These are phyloP conservation scores for Sisyra nigra DNA, from an alignment of 2,888 invertebrate genomes.

Conservation along the genomic window DNA sequence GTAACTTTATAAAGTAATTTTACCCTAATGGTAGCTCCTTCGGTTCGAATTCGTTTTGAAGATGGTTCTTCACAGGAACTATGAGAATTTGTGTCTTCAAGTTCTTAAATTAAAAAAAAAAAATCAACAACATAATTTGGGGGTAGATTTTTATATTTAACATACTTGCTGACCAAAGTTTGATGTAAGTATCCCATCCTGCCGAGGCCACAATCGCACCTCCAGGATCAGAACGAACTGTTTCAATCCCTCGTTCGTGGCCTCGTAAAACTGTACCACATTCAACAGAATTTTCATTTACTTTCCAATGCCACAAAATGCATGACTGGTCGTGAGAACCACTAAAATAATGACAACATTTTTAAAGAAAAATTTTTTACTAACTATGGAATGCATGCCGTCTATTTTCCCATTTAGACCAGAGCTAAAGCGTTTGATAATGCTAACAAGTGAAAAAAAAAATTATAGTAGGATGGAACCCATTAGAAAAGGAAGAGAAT, in stretches of 20 bases:
- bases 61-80: slow-evolving; percentile 35
- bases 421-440: no score
- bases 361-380: no score
- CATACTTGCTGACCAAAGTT: slow-evolving; percentile 75
- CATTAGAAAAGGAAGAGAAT: no score
- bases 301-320: slow-evolving; percentile 79
- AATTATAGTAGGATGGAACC: no score
- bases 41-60: slow-evolving; percentile 41
- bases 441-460: no score
- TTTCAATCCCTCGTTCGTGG: slow-evolving; percentile 85
- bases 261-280: slow-evolving; percentile 73
- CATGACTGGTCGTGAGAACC: slow-evolving; percentile 87
- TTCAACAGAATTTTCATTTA: slow-evolving; percentile 53
- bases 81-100: slow-evolving; percentile 24
- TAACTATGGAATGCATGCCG: no score
- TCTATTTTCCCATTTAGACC: no score
- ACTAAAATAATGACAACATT: slow-evolving; percentile 28
- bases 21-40: slow-evolving; percentile 40
- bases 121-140: slow-evolving; percentile 7
- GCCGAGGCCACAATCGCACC: slow-evolving; percentile 58
- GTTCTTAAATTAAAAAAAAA: slow-evolving; percentile 23
- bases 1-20: slow-evolving; percentile 12
- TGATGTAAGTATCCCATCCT: slow-evolving; percentile 83
- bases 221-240: slow-evolving; percentile 60
- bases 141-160: not conserved